Evolutionary conservation across 2,888 invertebrate genomes (phyloP).

Genomic region (Trichogramma dendrolimi): DNA sequence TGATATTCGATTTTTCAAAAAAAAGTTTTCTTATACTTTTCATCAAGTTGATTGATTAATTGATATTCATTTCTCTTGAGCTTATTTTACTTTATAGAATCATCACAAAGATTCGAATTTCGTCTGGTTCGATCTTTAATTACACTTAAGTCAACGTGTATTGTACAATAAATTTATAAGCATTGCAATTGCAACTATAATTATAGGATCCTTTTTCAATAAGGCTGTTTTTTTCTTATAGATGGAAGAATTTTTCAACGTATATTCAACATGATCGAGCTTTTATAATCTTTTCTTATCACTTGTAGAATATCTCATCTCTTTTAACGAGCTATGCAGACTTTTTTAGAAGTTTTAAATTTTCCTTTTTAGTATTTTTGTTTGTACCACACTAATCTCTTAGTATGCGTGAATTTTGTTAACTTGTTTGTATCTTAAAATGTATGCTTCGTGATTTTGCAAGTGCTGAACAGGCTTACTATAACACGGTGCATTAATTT

Average conservation of each 20-base stretch:
- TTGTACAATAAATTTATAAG: conserved; percentile 34
- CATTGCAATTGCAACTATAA: conserved; percentile 28
- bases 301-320: conserved; percentile 15
- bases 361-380: conserved; percentile 11
- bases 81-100: conserved; percentile 9
- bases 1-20: no score
- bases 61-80: no score
- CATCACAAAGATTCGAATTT: conserved; percentile 26
- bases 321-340: conserved; percentile 15
- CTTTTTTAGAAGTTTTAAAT: conserved; percentile 7
- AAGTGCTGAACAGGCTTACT: no score
- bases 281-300: conserved; percentile 23
- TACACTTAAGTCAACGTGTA: conserved; percentile 33
- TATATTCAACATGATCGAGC: conserved; percentile 27
- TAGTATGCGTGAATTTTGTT: no score
- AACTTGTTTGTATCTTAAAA: no score
- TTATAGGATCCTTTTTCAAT: conserved; percentile 36
- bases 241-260: conserved; percentile 42
- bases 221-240: conserved; percentile 38
- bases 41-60: conserved; percentile 14
- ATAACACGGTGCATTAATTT: no score
- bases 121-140: conserved; percentile 24
- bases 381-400: background rate
- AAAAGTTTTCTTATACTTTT: background rate
- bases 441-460: no score